Conservation (phyloP, 2,113 vertebrate genomes). For the Sterna hirundo region DNA sequence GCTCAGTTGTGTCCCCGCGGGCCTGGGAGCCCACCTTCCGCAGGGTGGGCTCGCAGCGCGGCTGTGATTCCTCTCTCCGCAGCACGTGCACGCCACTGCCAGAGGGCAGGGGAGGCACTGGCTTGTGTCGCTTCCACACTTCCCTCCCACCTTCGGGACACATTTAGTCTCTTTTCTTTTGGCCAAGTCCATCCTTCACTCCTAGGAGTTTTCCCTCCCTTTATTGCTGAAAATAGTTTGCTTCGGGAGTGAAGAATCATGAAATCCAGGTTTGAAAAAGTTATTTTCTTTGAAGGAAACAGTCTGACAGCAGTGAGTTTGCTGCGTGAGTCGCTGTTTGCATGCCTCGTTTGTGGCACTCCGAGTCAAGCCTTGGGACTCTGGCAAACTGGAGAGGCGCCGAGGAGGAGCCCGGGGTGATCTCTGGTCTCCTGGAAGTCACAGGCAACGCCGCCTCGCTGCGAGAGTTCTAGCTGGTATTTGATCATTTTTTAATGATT, state of each 20-base stretch:
- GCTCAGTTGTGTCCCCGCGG: background rate
- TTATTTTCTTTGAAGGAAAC: background rate
- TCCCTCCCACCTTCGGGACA: background rate
- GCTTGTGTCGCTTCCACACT: slow-evolving; percentile 2
- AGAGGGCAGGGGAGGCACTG: background rate
- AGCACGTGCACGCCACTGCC: background rate
- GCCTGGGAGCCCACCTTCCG: background rate
- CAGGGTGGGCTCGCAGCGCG: background rate
- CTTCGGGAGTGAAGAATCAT: background rate
- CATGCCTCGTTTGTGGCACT: background rate
- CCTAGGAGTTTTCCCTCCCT: background rate
- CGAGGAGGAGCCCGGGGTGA: background rate
- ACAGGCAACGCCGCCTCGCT: fast-evolving
- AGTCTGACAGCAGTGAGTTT: background rate
- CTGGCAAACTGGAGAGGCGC: background rate
- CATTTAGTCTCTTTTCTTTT: background rate
- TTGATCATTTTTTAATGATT: background rate
- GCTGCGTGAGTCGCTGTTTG: background rate
- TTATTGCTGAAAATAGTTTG: slow-evolving; percentile 1
- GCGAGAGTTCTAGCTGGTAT: background rate
- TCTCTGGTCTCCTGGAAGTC: background rate
- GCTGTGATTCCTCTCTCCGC: background rate
- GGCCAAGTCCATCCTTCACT: background rate
- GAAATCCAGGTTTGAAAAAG: background rate
- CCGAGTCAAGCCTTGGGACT: background rate